Conservation (phyloP, 2,797 vertebrate genomes). For the Alcedo atthis region DNA sequence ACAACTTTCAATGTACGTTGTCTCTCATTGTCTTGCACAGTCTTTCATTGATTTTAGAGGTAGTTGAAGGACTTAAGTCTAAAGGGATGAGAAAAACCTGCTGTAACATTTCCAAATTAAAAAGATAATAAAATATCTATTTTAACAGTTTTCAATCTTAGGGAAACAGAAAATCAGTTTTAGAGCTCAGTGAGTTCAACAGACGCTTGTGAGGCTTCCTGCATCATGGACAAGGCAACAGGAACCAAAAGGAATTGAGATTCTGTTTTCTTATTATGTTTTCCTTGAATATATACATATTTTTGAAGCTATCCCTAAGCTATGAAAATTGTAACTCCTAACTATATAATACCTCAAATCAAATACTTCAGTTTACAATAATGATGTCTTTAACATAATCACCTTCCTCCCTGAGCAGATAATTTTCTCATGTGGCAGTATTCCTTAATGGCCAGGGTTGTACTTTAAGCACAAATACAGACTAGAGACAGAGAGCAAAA, state of each 20-base stretch:
- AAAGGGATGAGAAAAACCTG: background rate
- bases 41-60: background rate
- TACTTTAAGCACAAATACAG: background rate
- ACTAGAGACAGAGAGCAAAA: background rate
- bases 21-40: background rate
- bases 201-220: background rate
- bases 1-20: background rate
- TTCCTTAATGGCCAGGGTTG: background rate
- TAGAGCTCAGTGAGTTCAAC: background rate
- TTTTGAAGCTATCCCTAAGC: background rate
- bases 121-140: background rate
- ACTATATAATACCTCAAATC: background rate
- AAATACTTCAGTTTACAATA: background rate
- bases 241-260: background rate
- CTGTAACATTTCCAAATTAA: background rate
- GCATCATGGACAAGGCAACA: background rate
- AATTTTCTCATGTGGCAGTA: background rate
- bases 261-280: background rate
- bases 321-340: background rate
- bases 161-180: accelerated
- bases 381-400: background rate
- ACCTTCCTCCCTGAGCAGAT: background rate
- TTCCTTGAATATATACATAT: background rate
- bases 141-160: background rate
- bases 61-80: background rate